Base-by-base conservation (phyloP, 2,888 invertebrate species). In the Cerastoderma edule region DNA sequence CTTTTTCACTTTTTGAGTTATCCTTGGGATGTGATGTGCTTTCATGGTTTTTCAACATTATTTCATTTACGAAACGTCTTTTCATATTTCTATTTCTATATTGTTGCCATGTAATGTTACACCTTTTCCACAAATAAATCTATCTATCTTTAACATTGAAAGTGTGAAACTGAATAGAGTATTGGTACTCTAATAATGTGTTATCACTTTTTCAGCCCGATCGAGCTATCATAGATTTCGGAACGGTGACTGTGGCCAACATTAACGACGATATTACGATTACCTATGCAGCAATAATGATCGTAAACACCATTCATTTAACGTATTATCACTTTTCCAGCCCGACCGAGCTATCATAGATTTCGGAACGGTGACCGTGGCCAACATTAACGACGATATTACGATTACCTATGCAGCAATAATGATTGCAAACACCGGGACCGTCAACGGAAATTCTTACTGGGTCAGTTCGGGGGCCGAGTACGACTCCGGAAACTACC, bases 391-490 rank as follows among this genome's bases (percentile, higher is more conserved):
- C 0, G 24, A 22, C n/a, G 72, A 76, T 2, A 87, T 84, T 70
- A 79, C 83, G 22, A 86, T 91, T 10, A 10, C 71, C 8, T 92
- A 89, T 81, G 86, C 87, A 19, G 92, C 89, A 0, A 78, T 91
- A 8, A 89, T 90, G 87, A 78, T 91, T 1, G 80, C 85, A 5
- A 83, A 80, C 46, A 44, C 66, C 16, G 33, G 60, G 0, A 81
- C 85, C 0, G 50, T 71, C 6, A 75, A 87, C 60, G 83, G 79
- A 3, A 73, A 60, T 30, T 53, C 70, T 3, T 90, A 91, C 83
- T 92, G 91, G 91, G 88, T 92, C 16, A 92, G 91, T 81, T 91
- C 90, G 5, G 92, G 92, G 0, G 91, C 91, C 0, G 92, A 91
- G 73, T 92, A 90, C 80, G 85, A 88, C 76, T 78, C 84, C 50